Base-by-base conservation (phyloP, 2,888 invertebrate genomes). In the Eupelmus urozonus region DNA sequence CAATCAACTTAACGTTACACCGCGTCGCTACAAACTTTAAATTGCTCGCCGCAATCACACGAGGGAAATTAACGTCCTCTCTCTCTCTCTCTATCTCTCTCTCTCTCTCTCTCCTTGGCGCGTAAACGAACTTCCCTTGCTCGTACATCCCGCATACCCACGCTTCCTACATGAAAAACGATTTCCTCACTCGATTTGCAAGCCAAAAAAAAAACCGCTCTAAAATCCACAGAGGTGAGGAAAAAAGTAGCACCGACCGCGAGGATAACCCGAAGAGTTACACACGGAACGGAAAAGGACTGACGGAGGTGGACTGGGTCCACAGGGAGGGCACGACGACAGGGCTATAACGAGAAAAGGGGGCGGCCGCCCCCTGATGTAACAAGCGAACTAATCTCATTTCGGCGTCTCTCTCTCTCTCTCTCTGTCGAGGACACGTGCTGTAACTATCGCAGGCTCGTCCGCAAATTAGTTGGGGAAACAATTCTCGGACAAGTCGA, bases 341-440 rank as follows among this genome's bases (percentile, higher is more conserved):
- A n/a, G n/a, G 29, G 27, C 27, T 18, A 45, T 59, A 71, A 63
- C 63, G 42, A 73, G 74, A 45, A 53, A 75, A 69, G 84, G 83
- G 84, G 83, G 83, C 79, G 82, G 65, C 18, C 53, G 25, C 5
- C 34, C 34, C 3, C 34, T 9, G 34, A 34, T 34, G 34, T 34
- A 34, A 34, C 34, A 34, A 80, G 76, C 81, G 72, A 87, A 87
- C 87, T 86, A 87, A 87, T 86, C 86, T 86, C 85, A 85, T 86
- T 86, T 82, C 80, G 51, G 23, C 29, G 1, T 9, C 9, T 13
- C 20, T n/a, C 57, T 27, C 9, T 18, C 1, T 16, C 23, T 13
- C n/a, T 13, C 34, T 51, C 67, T 75, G 66, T 40, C 29, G 45
- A 55, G 53, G 45, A 29, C 53, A 42, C 34, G 16, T 49, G 34